Evolutionary conservation across 2,797 vertebrate genomes (phyloP).

Genomic region (Chelonia mydas): DNA sequence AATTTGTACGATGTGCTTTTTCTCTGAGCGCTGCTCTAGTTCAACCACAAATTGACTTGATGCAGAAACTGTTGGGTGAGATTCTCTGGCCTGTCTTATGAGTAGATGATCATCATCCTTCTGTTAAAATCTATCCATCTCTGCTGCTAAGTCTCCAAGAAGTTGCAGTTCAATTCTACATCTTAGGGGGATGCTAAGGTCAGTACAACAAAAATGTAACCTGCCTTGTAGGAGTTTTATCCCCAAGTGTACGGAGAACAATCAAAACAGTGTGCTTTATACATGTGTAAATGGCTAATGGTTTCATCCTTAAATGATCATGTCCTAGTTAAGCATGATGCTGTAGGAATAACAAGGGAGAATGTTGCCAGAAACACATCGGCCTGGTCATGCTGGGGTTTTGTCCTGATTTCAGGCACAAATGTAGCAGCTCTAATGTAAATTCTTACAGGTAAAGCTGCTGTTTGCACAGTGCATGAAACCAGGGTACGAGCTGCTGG

Average conservation of each 20-base stretch:
- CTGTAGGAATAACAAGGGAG: background rate
- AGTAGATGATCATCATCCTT: background rate
- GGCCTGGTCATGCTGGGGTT: background rate
- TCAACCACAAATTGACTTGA: background rate
- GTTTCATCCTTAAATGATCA: rapidly evolving
- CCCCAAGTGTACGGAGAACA: background rate
- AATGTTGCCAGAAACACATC: background rate
- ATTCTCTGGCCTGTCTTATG: background rate
- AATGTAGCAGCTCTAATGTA: background rate
- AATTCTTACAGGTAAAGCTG: background rate
- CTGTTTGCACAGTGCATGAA: background rate
- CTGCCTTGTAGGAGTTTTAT: background rate
- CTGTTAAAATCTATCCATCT: background rate
- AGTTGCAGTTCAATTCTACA: background rate
- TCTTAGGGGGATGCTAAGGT: background rate
- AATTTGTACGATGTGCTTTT: background rate
- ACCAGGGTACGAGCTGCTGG: rapidly evolving
- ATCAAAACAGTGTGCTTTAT: background rate
- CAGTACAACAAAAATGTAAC: background rate
- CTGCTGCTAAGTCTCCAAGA: background rate
- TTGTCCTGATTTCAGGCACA: rapidly evolving
- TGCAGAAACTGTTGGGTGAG: background rate
- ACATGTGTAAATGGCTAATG: background rate
- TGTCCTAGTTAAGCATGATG: background rate
- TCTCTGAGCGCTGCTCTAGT: background rate